Evolutionary conservation across 1,140 invertebrate genomes (phyloP).

Genomic region (Trachymyrmex cornetzi): DNA sequence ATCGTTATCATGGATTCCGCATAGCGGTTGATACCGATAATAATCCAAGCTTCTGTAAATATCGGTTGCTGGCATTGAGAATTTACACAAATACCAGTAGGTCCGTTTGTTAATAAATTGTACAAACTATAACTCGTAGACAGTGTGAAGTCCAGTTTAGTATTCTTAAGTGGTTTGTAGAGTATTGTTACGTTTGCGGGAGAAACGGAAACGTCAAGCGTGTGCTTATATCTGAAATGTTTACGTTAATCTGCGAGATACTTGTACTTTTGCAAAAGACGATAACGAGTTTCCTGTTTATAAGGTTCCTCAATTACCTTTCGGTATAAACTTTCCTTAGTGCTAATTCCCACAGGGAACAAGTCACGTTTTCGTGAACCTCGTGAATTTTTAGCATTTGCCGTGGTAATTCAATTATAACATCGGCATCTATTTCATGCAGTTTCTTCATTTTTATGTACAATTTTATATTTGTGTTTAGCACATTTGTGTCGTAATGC

Average conservation of each 20-base stretch:
- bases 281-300: neutral
- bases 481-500: conserved; percentile 42
- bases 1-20: conserved; percentile 72
- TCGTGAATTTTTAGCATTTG: conserved; percentile 79
- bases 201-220: conserved; percentile 68
- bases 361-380: conserved; percentile 71
- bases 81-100: conserved; percentile 78
- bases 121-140: conserved; percentile 66
- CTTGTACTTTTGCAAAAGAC: neutral
- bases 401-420: conserved; percentile 79
- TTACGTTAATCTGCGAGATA: conserved; percentile 42
- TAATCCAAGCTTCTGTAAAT: conserved; percentile 82
- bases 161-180: conserved; percentile 52
- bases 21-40: conserved; percentile 69
- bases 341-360: conserved; percentile 81
- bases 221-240: conserved; percentile 75
- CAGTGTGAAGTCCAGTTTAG: conserved; percentile 60
- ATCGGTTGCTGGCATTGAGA: conserved; percentile 80
- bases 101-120: conserved; percentile 80
- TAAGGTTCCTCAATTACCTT: conserved; percentile 72
- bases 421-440: conserved; percentile 50
- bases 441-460: conserved; percentile 63
- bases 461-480: conserved; percentile 74
- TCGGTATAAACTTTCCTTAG: conserved; percentile 79
- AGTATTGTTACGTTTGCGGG: conserved; percentile 69